These are phyloP conservation scores for Pyrgus malvae DNA, from an alignment of 2,888 invertebrate species.

Conservation along the genomic window DNA sequence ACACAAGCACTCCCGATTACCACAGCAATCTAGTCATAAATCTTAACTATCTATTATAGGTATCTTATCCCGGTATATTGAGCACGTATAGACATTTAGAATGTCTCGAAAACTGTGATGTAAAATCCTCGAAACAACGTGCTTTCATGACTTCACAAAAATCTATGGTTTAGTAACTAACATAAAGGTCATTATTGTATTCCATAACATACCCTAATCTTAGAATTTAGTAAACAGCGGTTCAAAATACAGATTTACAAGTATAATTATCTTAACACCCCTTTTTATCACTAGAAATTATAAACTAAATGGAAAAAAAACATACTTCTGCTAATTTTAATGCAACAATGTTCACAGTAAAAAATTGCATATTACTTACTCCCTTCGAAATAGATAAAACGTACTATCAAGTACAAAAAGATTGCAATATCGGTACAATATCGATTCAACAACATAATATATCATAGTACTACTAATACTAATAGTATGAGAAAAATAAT, in stretches of 20 bases:
- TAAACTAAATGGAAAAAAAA: constrained; percentile 1
- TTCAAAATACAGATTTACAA: not conserved
- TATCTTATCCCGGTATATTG: constrained; percentile 3
- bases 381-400: too few species aligned
- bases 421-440: too few species aligned
- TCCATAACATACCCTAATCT: not conserved
- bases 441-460: not conserved
- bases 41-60: constrained; percentile 6
- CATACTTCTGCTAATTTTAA: not conserved
- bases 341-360: too few species aligned
- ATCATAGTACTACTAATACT: too few species aligned
- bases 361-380: too few species aligned
- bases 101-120: constrained; percentile 3
- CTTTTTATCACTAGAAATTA: too few species aligned
- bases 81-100: constrained; percentile 15
- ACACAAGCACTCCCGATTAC: constrained; percentile 33
- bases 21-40: constrained; percentile 17
- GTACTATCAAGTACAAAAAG: too few species aligned
- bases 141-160: constrained; percentile 5
- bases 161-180: not conserved
- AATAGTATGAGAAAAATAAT: too few species aligned
- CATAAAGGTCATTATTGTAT: not conserved
- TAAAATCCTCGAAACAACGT: not conserved
- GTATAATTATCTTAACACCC: not conserved
- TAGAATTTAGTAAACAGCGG: not conserved